Conservation (phyloP, 2,113 vertebrate species). For the Turnix velox region DNA sequence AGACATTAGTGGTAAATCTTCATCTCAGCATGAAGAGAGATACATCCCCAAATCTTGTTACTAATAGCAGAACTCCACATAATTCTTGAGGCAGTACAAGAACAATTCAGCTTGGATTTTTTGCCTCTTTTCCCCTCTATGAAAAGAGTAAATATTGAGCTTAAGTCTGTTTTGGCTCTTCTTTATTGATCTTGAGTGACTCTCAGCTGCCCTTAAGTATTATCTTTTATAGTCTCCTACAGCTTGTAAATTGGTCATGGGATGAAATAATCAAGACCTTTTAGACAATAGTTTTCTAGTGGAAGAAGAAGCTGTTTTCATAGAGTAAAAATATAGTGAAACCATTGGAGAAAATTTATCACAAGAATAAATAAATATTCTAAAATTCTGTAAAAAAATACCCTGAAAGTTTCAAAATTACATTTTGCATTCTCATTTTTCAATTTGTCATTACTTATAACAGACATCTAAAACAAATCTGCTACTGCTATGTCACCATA, state of each 20-base stretch:
- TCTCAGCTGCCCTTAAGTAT: neutral
- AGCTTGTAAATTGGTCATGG: neutral
- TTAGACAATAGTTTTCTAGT: neutral
- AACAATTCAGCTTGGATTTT: neutral
- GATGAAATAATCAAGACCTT: neutral
- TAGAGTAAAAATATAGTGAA: neutral
- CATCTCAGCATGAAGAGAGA: slow-evolving; percentile 29
- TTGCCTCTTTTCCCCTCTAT: neutral
- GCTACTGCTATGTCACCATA: slow-evolving; percentile 2
- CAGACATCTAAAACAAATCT: slow-evolving; percentile 24
- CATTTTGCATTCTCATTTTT: slow-evolving; percentile 15
- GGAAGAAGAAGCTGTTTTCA: neutral
- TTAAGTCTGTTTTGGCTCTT: slow-evolving; percentile 19
- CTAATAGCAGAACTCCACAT: neutral
- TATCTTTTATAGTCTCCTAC: neutral
- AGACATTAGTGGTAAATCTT: slow-evolving; percentile 47
- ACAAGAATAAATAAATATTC: neutral
- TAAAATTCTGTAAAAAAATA: neutral
- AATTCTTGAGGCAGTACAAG: neutral
- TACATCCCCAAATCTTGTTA: slow-evolving; percentile 31
- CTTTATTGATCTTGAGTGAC: slow-evolving; percentile 30
- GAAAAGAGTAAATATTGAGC: slow-evolving; percentile 31
- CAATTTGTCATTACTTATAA: slow-evolving; percentile 16
- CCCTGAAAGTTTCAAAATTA: slow-evolving; percentile 10
- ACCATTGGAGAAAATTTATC: neutral